Percentiles rank a stretch among this genome's conserved stretches.
phyloP scores from a whole-genome alignment of 2,113 vertebrate genomes.

The Pollimyrus isidori region DNA sequence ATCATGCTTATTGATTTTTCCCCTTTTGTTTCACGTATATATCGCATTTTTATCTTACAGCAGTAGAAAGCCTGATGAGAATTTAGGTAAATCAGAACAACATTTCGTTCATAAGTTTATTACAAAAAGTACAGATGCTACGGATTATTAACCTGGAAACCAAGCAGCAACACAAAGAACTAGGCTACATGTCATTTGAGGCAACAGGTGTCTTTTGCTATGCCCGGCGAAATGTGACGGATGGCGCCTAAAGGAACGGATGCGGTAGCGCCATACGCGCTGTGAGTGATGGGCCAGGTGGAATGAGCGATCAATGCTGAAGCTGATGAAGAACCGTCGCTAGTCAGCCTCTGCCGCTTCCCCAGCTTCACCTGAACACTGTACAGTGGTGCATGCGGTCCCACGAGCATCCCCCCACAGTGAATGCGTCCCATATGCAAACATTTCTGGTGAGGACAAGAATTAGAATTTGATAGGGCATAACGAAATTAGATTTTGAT shows the following conservation, averaged over 20 bases:
- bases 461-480: background rate
- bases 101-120: background rate
- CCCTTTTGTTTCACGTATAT: constrained; percentile 62
- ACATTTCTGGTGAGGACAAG: background rate
- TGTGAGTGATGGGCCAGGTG: constrained; percentile 62
- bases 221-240: constrained; percentile 23
- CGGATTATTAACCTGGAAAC: background rate
- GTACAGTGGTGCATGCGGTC: background rate
- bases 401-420: background rate
- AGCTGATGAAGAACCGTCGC: background rate
- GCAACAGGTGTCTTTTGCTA: constrained; percentile 56
- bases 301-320: constrained; percentile 12
- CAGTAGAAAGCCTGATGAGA: background rate
- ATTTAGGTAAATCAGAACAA: background rate
- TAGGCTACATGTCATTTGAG: constrained; percentile 40
- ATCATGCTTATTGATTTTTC: constrained; percentile 76
- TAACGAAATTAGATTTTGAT: background rate
- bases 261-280: constrained; percentile 31
- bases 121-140: background rate
- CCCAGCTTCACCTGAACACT: background rate
- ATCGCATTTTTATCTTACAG: constrained; percentile 36
- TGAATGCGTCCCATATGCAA: background rate
- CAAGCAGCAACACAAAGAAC: constrained; percentile 29
- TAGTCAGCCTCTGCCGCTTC: background rate
- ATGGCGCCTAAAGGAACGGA: background rate